Conservation (phyloP, 2,888 invertebrate species). For the Agrotis ipsilon region DNA sequence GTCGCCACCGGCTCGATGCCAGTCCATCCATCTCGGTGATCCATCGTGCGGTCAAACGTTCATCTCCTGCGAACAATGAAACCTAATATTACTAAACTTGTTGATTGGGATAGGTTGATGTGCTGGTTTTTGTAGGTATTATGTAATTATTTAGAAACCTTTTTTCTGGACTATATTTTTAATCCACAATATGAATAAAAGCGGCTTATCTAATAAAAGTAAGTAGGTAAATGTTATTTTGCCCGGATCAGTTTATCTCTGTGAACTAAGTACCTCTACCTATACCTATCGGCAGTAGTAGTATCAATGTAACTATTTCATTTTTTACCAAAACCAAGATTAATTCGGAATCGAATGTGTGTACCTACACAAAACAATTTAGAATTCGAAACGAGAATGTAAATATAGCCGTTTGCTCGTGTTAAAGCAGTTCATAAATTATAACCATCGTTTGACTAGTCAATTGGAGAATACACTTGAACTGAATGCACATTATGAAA, state of each 20-base stretch:
- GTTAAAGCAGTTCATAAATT: too few species aligned
- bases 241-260: constrained; percentile 18
- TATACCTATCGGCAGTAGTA: background rate
- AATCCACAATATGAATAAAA: constrained; percentile 17
- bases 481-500: background rate
- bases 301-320: background rate
- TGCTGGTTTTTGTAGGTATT: too few species aligned
- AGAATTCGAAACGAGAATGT: background rate
- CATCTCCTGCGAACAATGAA: constrained; percentile 86
- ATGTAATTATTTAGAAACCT: constrained; percentile 26
- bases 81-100: constrained; percentile 39
- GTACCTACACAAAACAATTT: background rate
- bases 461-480: background rate
- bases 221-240: constrained; percentile 4
- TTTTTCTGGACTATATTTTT: constrained; percentile 26
- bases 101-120: constrained; percentile 1
- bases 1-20: constrained; percentile 79
- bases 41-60: constrained; percentile 88
- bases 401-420: background rate
- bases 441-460: background rate
- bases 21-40: constrained; percentile 86
- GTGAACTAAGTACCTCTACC: constrained; percentile 2
- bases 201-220: constrained; percentile 15
- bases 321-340: constrained; percentile 2
- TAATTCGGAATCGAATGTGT: background rate